Percentiles rank a stretch among this genome's conserved stretches.
Evolutionary conservation across 1,140 invertebrate genomes (phyloP).

Genomic region (Ganaspis sp.): DNA sequence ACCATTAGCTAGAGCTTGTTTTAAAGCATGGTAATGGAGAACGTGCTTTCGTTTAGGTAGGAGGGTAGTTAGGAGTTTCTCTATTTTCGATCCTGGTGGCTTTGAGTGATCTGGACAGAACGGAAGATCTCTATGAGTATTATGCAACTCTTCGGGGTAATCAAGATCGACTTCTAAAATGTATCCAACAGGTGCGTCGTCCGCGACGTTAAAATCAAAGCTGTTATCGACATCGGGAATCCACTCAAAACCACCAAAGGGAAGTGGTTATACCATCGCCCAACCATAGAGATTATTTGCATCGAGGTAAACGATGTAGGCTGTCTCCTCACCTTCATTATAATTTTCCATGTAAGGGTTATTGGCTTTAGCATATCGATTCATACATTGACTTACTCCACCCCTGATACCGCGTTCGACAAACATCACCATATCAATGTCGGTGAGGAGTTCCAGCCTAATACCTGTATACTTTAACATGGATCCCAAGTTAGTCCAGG

Average conservation of each 20-base stretch:
- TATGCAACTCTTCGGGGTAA: neutral
- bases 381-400: constrained; percentile 64
- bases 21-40: constrained; percentile 68
- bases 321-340: neutral
- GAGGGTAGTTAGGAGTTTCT: neutral
- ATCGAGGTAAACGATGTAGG: neutral
- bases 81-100: too few species aligned
- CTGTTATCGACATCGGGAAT: neutral
- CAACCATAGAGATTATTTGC: neutral
- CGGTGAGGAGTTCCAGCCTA: too few species aligned
- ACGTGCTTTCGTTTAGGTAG: neutral
- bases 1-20: constrained; percentile 63
- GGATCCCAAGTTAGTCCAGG: neutral
- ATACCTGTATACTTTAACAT: too few species aligned
- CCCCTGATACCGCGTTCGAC: constrained; percentile 67
- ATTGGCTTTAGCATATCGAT: constrained; percentile 71
- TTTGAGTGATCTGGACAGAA: neutral
- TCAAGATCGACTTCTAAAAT: neutral
- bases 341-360: constrained; percentile 67
- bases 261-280: neutral
- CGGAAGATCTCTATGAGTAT: neutral
- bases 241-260: neutral
- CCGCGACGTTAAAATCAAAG: neutral
- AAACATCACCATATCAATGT: constrained; percentile 47
- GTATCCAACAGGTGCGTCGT: neutral